Percentiles rank a stretch among this genome's conserved stretches.
Evolutionary conservation across 2,797 vertebrate species (phyloP).

Genomic region (Enteromius viviparus): DNA sequence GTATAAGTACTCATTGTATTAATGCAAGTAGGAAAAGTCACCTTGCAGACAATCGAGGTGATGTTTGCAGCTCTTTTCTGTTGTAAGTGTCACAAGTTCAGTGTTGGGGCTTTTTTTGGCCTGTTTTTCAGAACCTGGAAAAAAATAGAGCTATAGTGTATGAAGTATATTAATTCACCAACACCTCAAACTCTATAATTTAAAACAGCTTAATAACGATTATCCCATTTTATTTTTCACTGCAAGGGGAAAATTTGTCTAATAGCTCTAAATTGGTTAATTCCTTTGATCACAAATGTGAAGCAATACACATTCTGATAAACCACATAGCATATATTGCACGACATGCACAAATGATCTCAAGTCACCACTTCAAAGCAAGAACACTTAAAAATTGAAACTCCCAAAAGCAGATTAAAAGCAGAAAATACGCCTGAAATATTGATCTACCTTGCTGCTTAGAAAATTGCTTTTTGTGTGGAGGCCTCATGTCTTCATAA

Average conservation of each 20-base stretch:
- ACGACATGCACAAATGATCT: neutral
- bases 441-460: slow-evolving; percentile 77
- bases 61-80: slow-evolving; percentile 53
- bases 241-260: neutral
- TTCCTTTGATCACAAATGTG: neutral
- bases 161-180: neutral
- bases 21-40: slow-evolving; percentile 19
- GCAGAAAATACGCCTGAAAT: neutral
- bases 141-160: neutral
- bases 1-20: neutral
- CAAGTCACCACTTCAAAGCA: neutral
- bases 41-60: slow-evolving; percentile 60
- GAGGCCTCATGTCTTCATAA: slow-evolving; percentile 81
- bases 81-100: slow-evolving; percentile 24
- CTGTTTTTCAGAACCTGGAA: slow-evolving; percentile 27
- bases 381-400: neutral
- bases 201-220: neutral
- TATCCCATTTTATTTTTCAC: neutral
- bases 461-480: slow-evolving; percentile 32
- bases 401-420: neutral
- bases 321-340: neutral
- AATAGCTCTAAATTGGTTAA: neutral
- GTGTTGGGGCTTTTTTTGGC: slow-evolving; percentile 6
- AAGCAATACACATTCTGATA: neutral
- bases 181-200: neutral